Conservation (phyloP, 2,113 vertebrate species). For the Donacobius atricapilla region DNA sequence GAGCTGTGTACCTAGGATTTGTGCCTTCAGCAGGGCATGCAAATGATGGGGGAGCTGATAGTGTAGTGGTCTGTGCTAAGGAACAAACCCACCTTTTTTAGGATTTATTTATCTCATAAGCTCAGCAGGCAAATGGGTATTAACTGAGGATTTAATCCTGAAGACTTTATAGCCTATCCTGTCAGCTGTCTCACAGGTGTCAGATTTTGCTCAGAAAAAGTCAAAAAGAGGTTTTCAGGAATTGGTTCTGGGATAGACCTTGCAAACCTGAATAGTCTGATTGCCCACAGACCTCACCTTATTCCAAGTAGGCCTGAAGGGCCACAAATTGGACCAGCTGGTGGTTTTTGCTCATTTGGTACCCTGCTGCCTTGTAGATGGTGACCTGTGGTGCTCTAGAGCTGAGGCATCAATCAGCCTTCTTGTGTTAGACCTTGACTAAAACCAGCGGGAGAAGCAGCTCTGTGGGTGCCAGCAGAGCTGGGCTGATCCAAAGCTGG, state of each 20-base stretch:
- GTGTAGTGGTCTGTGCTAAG: background rate
- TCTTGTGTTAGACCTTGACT: background rate
- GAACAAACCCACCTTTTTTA: background rate
- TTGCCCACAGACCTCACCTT: background rate
- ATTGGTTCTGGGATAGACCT: background rate
- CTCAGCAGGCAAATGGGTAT: background rate
- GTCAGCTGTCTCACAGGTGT: background rate
- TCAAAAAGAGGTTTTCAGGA: background rate
- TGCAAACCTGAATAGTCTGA: background rate
- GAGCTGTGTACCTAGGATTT: background rate
- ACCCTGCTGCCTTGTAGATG: background rate
- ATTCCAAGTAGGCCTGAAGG: background rate
- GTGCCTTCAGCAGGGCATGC: background rate
- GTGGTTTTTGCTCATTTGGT: background rate
- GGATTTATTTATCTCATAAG: background rate
- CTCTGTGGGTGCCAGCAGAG: background rate
- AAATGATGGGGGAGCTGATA: background rate
- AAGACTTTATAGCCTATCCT: background rate
- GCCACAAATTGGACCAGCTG: background rate
- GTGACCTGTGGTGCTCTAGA: background rate
- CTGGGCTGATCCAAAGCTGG: background rate
- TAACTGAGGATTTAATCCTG: background rate
- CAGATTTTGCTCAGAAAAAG: background rate
- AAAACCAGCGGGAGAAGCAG: background rate
- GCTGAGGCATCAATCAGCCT: background rate